Evolutionary conservation across 2,113 vertebrate genomes (phyloP).

Genomic region (Prunella himalayana): DNA sequence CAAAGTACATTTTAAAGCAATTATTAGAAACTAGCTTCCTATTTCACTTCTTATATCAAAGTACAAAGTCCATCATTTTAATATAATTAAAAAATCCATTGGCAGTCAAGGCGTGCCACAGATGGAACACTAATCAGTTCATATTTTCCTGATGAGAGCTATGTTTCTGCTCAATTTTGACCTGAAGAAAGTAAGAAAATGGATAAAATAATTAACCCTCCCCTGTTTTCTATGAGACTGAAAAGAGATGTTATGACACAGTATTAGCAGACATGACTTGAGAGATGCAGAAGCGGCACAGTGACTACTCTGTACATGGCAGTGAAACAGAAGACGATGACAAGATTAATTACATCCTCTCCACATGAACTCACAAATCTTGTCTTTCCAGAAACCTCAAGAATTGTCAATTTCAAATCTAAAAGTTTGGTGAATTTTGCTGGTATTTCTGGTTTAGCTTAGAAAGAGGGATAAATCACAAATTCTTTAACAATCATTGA

Average conservation of each 20-base stretch:
- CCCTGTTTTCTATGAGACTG: neutral
- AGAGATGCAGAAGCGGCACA: neutral
- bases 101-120: neutral
- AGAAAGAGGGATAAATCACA: neutral
- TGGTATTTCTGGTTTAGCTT: neutral
- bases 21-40: constrained; percentile 60
- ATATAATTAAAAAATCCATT: constrained; percentile 54
- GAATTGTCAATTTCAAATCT: neutral
- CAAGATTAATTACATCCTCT: neutral
- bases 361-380: neutral
- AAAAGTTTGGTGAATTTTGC: neutral
- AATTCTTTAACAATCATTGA: neutral
- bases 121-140: constrained; percentile 33
- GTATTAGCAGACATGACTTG: neutral
- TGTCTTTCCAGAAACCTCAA: neutral
- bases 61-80: constrained; percentile 52
- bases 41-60: constrained; percentile 58
- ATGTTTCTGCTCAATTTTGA: constrained; percentile 6
- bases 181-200: neutral
- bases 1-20: constrained; percentile 54
- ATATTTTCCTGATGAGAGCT: constrained; percentile 27
- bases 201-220: constrained; percentile 3
- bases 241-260: neutral
- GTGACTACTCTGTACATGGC: neutral
- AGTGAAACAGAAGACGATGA: neutral